Percentiles rank a stretch among this genome's conserved stretches.
phyloP scores from a whole-genome alignment of 2,113 vertebrate genomes.

The Pholis gunnellus region DNA sequence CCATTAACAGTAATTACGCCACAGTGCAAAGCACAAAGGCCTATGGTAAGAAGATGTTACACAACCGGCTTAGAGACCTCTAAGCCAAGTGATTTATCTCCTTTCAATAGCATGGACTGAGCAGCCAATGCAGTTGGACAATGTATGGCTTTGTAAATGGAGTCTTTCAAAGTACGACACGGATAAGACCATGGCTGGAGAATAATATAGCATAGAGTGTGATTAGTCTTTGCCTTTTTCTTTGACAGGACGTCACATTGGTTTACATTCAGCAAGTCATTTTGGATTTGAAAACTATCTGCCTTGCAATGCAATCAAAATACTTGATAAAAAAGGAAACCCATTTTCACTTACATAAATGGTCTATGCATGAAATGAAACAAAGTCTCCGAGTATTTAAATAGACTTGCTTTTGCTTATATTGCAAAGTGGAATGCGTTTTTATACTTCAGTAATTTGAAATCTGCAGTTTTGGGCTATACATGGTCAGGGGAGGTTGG shows the following conservation, averaged over 20 bases:
- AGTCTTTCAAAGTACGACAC: conserved; percentile 7
- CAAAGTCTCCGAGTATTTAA: conserved; percentile 41
- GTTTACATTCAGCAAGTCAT: not conserved
- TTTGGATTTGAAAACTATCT: conserved; percentile 24
- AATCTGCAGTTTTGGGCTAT: conserved; percentile 68
- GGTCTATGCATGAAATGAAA: conserved; percentile 54
- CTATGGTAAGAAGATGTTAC: conserved; percentile 26
- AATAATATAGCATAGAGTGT: not conserved
- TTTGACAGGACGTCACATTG: not conserved
- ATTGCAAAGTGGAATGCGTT: conserved; percentile 66
- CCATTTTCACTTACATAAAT: conserved; percentile 37
- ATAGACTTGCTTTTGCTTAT: conserved; percentile 51
- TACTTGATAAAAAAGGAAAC: not conserved
- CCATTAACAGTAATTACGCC: conserved; percentile 59
- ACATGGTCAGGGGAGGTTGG: conserved; percentile 70
- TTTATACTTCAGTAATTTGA: conserved; percentile 69
- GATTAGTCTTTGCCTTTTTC: conserved; percentile 11
- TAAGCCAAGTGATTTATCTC: conserved; percentile 1
- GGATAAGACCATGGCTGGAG: conserved; percentile 1
- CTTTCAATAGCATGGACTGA: conserved; percentile 33
- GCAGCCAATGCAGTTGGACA: conserved; percentile 4
- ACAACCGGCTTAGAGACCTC: conserved; percentile 26
- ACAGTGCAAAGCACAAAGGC: conserved; percentile 49
- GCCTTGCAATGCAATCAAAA: conserved; percentile 10
- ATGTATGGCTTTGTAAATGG: conserved; percentile 18